A percentile compares a stretch with the other conserved stretches of the same genome.
phyloP scores from a whole-genome alignment of 2,888 invertebrate species.

The Xestia rhomboidea region DNA sequence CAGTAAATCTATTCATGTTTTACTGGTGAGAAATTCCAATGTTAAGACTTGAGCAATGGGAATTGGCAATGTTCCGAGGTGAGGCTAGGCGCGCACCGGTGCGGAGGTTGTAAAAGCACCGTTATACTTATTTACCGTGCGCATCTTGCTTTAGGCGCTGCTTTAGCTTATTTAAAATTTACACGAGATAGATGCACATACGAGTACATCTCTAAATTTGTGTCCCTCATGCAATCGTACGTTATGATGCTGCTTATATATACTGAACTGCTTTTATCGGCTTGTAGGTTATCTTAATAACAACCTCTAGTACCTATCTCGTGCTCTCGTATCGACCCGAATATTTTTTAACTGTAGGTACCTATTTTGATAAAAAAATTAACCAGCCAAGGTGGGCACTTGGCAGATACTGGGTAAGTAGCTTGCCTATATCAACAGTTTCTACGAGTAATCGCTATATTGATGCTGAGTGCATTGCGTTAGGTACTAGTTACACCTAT shows the following conservation, averaged over 20 bases:
- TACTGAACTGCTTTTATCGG: neutral
- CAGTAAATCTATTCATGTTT: conserved; percentile 85
- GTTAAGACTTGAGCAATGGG: conserved; percentile 87
- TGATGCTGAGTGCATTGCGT: neutral
- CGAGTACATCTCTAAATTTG: conserved; percentile 9
- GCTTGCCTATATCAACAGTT: neutral
- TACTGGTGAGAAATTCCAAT: conserved; percentile 88
- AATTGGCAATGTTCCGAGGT: conserved; percentile 89
- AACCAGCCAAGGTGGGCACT: neutral
- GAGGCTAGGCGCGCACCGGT: conserved; percentile 81
- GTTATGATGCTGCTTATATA: conserved; percentile 1
- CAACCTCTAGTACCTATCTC: neutral
- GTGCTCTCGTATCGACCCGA: neutral
- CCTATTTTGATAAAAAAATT: neutral
- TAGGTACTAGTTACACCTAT: neutral
- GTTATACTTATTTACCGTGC: conserved; percentile 90
- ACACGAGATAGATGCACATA: conserved; percentile 61
- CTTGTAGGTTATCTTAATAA: neutral
- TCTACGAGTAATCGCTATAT: neutral
- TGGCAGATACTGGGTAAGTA: neutral
- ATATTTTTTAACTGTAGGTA: neutral
- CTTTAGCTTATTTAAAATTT: conserved; percentile 81
- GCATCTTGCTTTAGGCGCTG: conserved; percentile 87
- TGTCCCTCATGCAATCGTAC: conserved; percentile 27
- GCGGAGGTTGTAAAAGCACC: conserved; percentile 88